Base-by-base conservation (phyloP, 2,113 vertebrate species). In the Cavia aperea region DNA sequence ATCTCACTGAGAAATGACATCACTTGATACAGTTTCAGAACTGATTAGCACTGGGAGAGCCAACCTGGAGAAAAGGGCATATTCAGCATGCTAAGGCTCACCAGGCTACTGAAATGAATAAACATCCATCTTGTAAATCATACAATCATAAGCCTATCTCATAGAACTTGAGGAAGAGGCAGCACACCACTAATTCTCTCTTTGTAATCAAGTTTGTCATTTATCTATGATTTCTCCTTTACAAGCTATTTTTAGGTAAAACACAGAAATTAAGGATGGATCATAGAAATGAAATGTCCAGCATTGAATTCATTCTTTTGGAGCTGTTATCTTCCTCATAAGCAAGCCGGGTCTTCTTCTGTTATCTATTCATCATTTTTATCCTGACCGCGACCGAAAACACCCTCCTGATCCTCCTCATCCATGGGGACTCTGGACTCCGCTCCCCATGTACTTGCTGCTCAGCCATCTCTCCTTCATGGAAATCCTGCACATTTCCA, bases 401-500 rank as follows among this genome's bases (percentile, higher is more conserved):
- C 2, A 16, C 63, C 14, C 29, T 86, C 39, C 63, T 92, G 33
- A 91, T 94, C 63, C 26, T 89, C 5, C 85, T 94, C 21, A 95
- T 91, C 36, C 4, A 0, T 46, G 82, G 10, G 14, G 73, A 93
- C 36, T 46, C 91, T 1, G 19, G 39, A 36, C 84, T 95, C 12
- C 87, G 83, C 2, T 94, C 72, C 8, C 82, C 1, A 77, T 95
- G 86, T 79, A n/a, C 82, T 73, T 43, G 39, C 70, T 73, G 70
- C 70, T 73, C 70, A 73, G 70, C 70, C 70, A 73, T 24, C 39
- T 96, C 5, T 96, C 94, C 62, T 43, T 89, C 26, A 94, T 96
- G 83, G 95, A 92, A 18, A 93, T 96, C 58, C 39, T 95, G 84
- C 90, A 94, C 33, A 56, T 73, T 49, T 90, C 78, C 65, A 95